Evolutionary conservation across 2,113 vertebrate species (phyloP).

Genomic region (Philantomba maxwellii): DNA sequence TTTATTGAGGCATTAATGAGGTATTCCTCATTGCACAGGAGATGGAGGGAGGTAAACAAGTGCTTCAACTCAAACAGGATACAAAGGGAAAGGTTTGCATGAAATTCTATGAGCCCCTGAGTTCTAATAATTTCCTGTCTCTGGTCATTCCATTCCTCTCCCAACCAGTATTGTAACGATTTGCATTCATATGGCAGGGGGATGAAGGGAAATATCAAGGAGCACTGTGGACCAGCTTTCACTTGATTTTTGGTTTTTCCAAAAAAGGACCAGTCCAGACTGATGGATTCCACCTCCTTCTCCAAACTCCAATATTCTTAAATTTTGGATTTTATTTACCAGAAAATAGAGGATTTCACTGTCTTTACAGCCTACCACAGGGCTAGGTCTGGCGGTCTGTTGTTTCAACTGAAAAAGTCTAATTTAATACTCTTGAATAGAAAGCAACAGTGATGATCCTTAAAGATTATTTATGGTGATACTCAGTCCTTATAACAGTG

Average conservation of each 20-base stretch:
- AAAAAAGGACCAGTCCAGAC: neutral
- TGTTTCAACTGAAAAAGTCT: neutral
- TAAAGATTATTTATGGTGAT: neutral
- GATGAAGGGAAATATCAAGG: neutral
- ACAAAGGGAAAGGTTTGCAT: neutral
- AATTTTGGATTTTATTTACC: neutral
- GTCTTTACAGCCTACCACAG: neutral
- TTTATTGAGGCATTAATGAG: neutral
- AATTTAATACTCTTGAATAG: neutral
- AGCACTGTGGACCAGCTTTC: neutral
- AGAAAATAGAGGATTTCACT: neutral
- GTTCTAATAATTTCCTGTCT: neutral
- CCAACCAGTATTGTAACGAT: no score
- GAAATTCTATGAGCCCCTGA: neutral
- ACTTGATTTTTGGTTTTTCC: neutral
- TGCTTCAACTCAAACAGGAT: neutral
- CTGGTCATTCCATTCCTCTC: accelerated
- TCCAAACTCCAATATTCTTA: neutral
- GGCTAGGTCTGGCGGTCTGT: neutral
- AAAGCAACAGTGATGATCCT: neutral
- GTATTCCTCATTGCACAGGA: neutral
- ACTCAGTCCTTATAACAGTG: neutral
- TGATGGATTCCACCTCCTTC: neutral
- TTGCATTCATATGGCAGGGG: accelerated
- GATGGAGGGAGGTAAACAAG: neutral